Conservation (phyloP, 2,888 invertebrate genomes). For the Troides aeacus region DNA sequence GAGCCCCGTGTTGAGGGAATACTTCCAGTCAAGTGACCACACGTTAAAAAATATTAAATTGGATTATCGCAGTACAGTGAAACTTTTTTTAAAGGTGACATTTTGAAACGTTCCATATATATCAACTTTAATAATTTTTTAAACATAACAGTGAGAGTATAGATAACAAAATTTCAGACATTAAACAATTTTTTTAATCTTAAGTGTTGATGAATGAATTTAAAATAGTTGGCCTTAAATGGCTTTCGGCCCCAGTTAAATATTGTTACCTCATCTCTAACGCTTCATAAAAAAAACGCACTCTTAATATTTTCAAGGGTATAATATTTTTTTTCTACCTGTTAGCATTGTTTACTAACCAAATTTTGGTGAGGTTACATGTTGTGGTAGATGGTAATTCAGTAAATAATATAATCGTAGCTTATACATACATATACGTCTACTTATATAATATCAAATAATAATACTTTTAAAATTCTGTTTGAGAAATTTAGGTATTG, state of each 20-base stretch:
- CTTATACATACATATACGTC: too few relatives aligned
- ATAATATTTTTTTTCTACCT: too few relatives aligned
- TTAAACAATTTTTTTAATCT: too few relatives aligned
- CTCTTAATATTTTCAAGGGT: too few relatives aligned
- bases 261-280: background rate
- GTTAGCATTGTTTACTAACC: too few relatives aligned
- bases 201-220: too few relatives aligned
- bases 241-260: background rate
- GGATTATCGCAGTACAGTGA: slow-evolving; percentile 6
- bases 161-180: background rate
- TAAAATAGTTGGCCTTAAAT: too few relatives aligned
- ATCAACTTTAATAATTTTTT: background rate
- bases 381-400: too few relatives aligned
- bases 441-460: background rate
- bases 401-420: too few relatives aligned
- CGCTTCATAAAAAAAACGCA: too few relatives aligned
- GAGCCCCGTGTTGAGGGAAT: slow-evolving; percentile 25
- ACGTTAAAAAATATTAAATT: slow-evolving; percentile 16
- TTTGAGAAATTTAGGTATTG: too few relatives aligned
- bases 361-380: too few relatives aligned
- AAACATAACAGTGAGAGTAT: background rate
- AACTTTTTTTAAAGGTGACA: slow-evolving; percentile 14
- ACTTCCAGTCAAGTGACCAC: slow-evolving; percentile 13
- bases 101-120: background rate
- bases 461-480: background rate